Conservation (phyloP, 2,113 vertebrate genomes). For the Euleptes europaea region DNA sequence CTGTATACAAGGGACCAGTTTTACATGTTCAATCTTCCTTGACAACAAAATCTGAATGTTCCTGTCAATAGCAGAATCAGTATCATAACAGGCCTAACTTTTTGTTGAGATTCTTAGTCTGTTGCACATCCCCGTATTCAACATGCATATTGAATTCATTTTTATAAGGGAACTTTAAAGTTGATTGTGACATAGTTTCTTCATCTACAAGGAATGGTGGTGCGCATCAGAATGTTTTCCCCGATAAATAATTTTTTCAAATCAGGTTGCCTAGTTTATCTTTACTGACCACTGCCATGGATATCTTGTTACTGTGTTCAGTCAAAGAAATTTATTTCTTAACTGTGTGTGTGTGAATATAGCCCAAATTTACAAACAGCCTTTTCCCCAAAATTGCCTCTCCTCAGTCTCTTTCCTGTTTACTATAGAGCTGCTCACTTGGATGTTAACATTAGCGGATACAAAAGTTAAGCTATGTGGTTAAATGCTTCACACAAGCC, state of each 20-base stretch:
- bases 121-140: neutral
- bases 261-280: neutral
- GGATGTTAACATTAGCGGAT: too few species aligned
- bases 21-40: neutral
- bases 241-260: neutral
- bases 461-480: too few species aligned
- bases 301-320: neutral
- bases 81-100: neutral
- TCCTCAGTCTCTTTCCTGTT: too few species aligned
- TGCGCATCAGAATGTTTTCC: neutral
- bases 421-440: too few species aligned
- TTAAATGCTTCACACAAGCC: too few species aligned
- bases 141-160: neutral
- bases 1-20: neutral
- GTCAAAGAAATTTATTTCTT: too few species aligned
- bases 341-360: too few species aligned
- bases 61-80: neutral
- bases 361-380: too few species aligned
- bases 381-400: too few species aligned
- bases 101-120: neutral
- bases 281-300: neutral
- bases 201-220: neutral
- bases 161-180: neutral
- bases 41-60: neutral
- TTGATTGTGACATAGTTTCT: neutral